phyloP scores from a whole-genome alignment of 2,797 vertebrate species.

The Gila robusta region DNA sequence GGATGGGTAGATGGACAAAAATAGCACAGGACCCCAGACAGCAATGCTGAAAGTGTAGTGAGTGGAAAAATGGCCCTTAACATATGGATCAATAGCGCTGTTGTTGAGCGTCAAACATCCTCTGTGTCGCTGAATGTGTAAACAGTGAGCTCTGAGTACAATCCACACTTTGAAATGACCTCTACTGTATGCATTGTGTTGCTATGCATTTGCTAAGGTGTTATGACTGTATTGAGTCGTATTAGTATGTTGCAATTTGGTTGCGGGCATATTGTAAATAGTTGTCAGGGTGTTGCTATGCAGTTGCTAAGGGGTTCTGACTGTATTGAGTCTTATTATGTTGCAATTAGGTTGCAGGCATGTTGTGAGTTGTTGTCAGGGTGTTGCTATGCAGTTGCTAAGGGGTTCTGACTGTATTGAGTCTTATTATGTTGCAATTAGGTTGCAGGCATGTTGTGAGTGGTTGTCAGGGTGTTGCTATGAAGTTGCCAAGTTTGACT shows the following conservation, averaged over 20 bases:
- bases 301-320: background rate
- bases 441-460: background rate
- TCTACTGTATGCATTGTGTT: background rate
- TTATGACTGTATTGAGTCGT: background rate
- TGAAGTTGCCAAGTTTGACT: background rate
- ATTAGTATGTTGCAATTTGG: background rate
- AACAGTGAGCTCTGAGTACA: constrained; percentile 7
- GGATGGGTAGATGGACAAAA: background rate
- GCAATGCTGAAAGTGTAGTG: constrained; percentile 24
- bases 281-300: background rate
- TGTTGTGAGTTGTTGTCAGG: background rate
- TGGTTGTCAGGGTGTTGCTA: background rate
- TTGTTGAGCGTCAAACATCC: constrained; percentile 18
- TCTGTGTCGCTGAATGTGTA: constrained; percentile 25
- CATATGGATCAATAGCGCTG: constrained; percentile 33
- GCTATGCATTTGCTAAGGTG: background rate
- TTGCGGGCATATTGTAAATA: background rate
- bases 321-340: background rate
- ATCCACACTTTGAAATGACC: background rate
- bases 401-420: background rate
- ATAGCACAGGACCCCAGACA: constrained; percentile 35
- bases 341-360: background rate
- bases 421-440: background rate
- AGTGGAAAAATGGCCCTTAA: constrained; percentile 42
- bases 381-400: background rate